These are phyloP conservation scores for Pelagia noctiluca DNA, from an alignment of 30 jellyfish, hydroid and myxozoan genomes.

Conservation along the genomic window DNA sequence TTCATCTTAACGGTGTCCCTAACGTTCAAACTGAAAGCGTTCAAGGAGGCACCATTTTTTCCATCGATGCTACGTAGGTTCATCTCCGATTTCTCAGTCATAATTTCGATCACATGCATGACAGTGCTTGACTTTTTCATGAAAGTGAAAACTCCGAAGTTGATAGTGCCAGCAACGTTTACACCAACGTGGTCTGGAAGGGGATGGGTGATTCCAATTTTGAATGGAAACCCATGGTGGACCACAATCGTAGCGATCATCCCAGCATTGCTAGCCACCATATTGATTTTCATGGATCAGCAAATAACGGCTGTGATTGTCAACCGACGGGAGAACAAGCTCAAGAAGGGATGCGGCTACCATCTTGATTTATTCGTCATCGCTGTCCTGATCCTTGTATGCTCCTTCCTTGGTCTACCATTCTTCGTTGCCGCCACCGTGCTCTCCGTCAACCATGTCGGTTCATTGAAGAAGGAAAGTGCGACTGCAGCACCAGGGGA, in stretches of 20 bases:
- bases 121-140: constrained; percentile 65
- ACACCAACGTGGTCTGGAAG: constrained; percentile 79
- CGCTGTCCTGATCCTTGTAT: constrained; percentile 55
- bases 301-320: constrained; percentile 85
- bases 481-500: constrained; percentile 83
- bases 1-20: constrained; percentile 52
- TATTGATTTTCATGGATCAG: constrained; percentile 81
- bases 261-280: constrained; percentile 81
- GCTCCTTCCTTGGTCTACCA: constrained; percentile 90
- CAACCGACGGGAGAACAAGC: constrained; percentile 71
- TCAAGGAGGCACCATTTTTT: constrained; percentile 51
- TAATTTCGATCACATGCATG: constrained; percentile 62
- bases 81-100: constrained; percentile 72
- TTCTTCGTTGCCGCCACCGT: constrained; percentile 83
- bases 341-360: constrained; percentile 85
- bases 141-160: constrained; percentile 72
- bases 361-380: constrained; percentile 87
- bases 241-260: constrained; percentile 76
- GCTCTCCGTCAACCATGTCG: constrained; percentile 78
- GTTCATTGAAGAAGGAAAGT: constrained; percentile 58
- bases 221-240: constrained; percentile 83
- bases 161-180: constrained; percentile 68
- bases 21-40: constrained; percentile 63
- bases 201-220: constrained; percentile 77
- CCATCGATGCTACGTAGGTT: constrained; percentile 62